phyloP scores from a whole-genome alignment of 2,113 vertebrate species.

The Fulmarus glacialis region DNA sequence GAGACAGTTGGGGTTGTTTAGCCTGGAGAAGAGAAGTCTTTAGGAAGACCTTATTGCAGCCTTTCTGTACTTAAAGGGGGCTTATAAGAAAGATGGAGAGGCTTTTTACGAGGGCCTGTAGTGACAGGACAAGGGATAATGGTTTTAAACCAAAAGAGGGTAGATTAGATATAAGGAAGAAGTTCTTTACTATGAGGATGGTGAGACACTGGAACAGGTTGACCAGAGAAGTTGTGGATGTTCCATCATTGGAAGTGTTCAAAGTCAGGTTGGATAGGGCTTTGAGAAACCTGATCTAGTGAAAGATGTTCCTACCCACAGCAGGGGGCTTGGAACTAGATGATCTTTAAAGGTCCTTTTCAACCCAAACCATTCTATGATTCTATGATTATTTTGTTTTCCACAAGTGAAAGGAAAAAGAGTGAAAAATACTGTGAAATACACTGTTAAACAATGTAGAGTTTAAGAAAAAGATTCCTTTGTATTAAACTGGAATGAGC shows the following conservation, averaged over 20 bases:
- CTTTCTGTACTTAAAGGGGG: no score
- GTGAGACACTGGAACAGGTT: rapidly evolving
- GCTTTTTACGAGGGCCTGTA: no score
- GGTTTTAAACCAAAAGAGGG: no score
- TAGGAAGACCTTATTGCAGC: no score
- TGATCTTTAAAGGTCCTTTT: background rate
- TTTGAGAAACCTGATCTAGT: background rate
- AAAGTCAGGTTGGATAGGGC: rapidly evolving
- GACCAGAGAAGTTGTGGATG: background rate
- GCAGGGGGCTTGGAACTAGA: rapidly evolving
- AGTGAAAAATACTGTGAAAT: background rate
- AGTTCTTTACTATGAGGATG: background rate
- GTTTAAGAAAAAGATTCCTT: background rate
- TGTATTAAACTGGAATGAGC: slow-evolving; percentile 21
- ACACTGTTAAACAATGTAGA: background rate
- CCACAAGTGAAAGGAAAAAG: background rate
- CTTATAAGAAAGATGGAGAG: no score
- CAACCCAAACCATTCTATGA: background rate
- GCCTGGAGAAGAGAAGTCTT: no score
- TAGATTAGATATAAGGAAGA: background rate
- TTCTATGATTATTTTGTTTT: background rate
- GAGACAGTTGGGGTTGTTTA: no score
- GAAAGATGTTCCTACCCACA: rapidly evolving
- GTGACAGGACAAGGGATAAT: no score
- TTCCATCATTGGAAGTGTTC: background rate